Percentiles rank a stretch among this genome's conserved stretches.
These are phyloP conservation scores for Bombus pascuorum DNA, from an alignment of 1,140 invertebrate species.

Conservation along the genomic window DNA sequence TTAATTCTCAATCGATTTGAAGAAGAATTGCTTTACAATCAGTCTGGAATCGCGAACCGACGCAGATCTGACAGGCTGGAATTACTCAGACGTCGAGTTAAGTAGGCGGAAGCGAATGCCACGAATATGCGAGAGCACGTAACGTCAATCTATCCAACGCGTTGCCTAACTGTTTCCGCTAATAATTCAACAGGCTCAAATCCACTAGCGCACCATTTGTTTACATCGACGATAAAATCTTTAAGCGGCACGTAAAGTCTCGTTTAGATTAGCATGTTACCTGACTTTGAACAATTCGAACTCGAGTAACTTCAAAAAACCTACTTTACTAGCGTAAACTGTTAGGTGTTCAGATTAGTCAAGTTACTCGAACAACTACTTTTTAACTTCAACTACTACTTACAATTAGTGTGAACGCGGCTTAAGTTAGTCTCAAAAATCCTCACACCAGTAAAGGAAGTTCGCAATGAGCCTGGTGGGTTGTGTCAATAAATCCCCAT, in stretches of 20 bases:
- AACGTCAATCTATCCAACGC: not conserved
- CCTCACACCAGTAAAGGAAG: not conserved
- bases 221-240: not conserved
- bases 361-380: too few relatives aligned
- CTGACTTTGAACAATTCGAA: too few relatives aligned
- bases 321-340: too few relatives aligned
- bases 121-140: not conserved
- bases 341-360: too few relatives aligned
- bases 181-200: slow-evolving; percentile 18
- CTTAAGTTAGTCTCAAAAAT: too few relatives aligned
- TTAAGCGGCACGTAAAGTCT: not conserved
- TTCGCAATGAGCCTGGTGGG: not conserved
- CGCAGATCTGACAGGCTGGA: not conserved
- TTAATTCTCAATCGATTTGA: not conserved
- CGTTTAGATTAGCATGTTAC: too few relatives aligned
- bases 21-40: not conserved
- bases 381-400: too few relatives aligned
- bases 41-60: not conserved
- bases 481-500: slow-evolving; percentile 4
- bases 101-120: slow-evolving; percentile 19
- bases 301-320: too few relatives aligned
- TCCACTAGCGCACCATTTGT: not conserved
- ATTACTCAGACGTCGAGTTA: slow-evolving; percentile 1
- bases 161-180: not conserved
- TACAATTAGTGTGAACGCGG: too few relatives aligned